Evolutionary conservation across 2,888 invertebrate species (phyloP).

Genomic region (Hymenopus coronatus): DNA sequence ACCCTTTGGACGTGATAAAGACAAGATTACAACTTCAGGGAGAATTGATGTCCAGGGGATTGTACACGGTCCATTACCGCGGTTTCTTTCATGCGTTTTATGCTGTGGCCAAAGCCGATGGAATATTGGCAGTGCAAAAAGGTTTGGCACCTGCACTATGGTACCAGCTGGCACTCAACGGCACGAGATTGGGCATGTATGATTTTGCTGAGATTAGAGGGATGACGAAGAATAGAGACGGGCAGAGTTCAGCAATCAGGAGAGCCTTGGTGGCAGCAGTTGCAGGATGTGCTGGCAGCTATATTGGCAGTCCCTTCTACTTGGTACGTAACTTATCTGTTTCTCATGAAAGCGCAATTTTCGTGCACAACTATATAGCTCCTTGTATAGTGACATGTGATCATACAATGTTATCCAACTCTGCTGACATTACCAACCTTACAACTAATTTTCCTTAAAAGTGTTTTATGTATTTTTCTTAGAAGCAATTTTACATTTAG

Average conservation of each 20-base stretch:
- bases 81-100: constrained; percentile 77
- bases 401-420: too few species aligned
- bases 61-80: constrained; percentile 68
- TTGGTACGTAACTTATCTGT: constrained; percentile 58
- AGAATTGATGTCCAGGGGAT: constrained; percentile 69
- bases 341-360: too few species aligned
- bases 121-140: constrained; percentile 70
- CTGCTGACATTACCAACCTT: too few species aligned
- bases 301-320: constrained; percentile 82
- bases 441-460: too few species aligned
- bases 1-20: constrained; percentile 88
- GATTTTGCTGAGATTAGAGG: constrained; percentile 68
- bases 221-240: constrained; percentile 56
- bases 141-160: constrained; percentile 82
- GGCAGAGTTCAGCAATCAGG: constrained; percentile 62
- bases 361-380: too few species aligned
- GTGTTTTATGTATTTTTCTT: too few species aligned
- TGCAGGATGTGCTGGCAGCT: constrained; percentile 75
- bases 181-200: constrained; percentile 73
- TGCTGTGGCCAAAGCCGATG: constrained; percentile 77
- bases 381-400: too few species aligned
- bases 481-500: too few species aligned
- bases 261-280: constrained; percentile 71
- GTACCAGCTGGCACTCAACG: constrained; percentile 86
- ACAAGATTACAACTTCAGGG: constrained; percentile 91